A percentile compares a stretch with the other conserved stretches of the same genome.
Conservation (phyloP, 2,113 vertebrate species). For the Lepidothrix coronata region DNA sequence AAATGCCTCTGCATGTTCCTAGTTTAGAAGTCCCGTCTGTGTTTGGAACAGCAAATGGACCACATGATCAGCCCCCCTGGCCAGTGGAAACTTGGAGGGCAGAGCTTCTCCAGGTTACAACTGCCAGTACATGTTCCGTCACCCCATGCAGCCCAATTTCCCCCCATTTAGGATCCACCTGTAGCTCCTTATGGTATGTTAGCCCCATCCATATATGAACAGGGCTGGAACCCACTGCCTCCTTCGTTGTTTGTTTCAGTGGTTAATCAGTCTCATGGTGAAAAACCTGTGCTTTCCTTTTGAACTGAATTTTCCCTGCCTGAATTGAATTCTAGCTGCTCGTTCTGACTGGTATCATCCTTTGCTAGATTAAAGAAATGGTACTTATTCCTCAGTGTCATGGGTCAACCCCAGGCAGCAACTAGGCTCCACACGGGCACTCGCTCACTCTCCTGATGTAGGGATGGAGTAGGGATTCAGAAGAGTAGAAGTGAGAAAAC, state of each 20-base stretch:
- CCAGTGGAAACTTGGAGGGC: neutral
- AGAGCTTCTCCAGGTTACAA: neutral
- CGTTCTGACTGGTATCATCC: neutral
- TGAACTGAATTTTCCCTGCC: neutral
- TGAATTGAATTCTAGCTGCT: neutral
- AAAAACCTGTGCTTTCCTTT: neutral
- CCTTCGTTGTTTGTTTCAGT: neutral
- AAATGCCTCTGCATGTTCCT: neutral
- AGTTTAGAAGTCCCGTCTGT: neutral
- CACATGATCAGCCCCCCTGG: rapidly evolving
- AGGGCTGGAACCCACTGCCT: neutral
- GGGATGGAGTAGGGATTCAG: neutral
- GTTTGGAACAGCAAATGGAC: neutral
- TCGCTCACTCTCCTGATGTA: rapidly evolving
- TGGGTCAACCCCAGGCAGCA: neutral
- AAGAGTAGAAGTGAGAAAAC: neutral
- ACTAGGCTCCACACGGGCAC: too few species aligned
- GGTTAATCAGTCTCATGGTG: neutral
- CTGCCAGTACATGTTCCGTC: neutral
- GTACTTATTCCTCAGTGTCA: neutral
- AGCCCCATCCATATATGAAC: neutral
- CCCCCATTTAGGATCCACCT: neutral
- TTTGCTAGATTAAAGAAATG: neutral
- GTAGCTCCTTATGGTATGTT: neutral
- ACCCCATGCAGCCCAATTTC: rapidly evolving